Conservation (phyloP, 1,140 invertebrate species). For the Whitmania pigra region DNA sequence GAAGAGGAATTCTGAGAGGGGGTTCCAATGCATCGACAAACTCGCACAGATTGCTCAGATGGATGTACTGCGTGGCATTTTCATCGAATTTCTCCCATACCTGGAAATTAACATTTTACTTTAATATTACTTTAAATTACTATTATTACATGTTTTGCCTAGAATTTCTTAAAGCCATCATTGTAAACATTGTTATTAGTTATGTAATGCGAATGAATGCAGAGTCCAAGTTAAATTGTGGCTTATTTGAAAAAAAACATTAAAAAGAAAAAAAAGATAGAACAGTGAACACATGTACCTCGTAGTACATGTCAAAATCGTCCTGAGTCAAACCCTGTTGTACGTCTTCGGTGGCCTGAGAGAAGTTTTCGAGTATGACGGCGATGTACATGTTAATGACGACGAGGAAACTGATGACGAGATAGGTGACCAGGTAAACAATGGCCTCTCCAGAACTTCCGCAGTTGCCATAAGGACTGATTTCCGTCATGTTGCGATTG, state of each 20-base stretch:
- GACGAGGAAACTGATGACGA: constrained; percentile 93
- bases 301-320: constrained; percentile 98
- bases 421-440: constrained; percentile 80
- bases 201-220: neutral
- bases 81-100: constrained; percentile 98
- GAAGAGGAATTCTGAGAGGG: constrained; percentile 73
- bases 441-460: constrained; percentile 17
- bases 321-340: constrained; percentile 93
- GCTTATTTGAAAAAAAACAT: neutral
- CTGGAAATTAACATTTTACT: neutral
- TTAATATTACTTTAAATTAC: no score
- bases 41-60: constrained; percentile 79
- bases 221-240: neutral
- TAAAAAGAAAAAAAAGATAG: neutral
- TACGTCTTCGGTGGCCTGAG: constrained; percentile 91
- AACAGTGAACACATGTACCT: constrained; percentile 39
- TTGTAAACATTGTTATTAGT: neutral
- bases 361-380: constrained; percentile 96
- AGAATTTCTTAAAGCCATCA: neutral
- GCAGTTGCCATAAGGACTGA: constrained; percentile 14
- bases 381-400: constrained; percentile 99
- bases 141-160: no score
- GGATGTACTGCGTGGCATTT: constrained; percentile 89
- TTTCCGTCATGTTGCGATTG: neutral
- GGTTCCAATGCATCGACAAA: constrained; percentile 52